Evolutionary conservation across 2,797 vertebrate species (phyloP), one percentile per base, ranked within the genome.

Genomic region (Gallinago stenura): DNA sequence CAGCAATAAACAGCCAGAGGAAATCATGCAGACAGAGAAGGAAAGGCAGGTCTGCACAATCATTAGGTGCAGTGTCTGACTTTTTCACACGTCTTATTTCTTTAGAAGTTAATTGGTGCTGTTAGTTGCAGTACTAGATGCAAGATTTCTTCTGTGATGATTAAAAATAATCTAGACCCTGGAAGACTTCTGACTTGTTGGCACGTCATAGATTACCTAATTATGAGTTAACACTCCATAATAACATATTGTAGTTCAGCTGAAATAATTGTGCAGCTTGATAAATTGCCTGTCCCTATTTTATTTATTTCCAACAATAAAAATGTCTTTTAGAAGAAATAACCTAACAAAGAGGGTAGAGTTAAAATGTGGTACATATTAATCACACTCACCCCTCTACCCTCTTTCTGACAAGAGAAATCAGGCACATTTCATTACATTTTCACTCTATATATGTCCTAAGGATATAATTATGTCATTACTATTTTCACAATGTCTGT

Each of bases 291-390:
- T 57, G n/a, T 61, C n/a, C 12, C 16, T 35, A 8, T 54, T 48
- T 82, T 93, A 86, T 93, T 87, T 76, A 78, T 87, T 96, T 96
- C 24, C 43, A 94, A 37, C 68, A 81, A 91, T 78, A 82, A 31
- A 25, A 83, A 62, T 41, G 30, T 72, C 28, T 94, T 83, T 45
- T 89, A 37, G 68, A 87, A 95, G 30, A 93, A 88, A 73, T 57
- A 50, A 85, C 57, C 35, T 33, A 65, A 60, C n/a, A 25, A 46
- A 41, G 20, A 76, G 2, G 5, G 5, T 64, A 50, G 61, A 65
- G 69, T 69, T 70, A 75, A 71, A 71, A 79, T 41, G 58, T 54
- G 51, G 76, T 85, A 69, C 46, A 31, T 83, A 89, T 85, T 92
- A 96, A 92, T 93, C 57, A 87, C 43, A 48, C 15, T 81, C 15